Conservation (phyloP, 2,113 vertebrate species). For the Narcine bancroftii region DNA sequence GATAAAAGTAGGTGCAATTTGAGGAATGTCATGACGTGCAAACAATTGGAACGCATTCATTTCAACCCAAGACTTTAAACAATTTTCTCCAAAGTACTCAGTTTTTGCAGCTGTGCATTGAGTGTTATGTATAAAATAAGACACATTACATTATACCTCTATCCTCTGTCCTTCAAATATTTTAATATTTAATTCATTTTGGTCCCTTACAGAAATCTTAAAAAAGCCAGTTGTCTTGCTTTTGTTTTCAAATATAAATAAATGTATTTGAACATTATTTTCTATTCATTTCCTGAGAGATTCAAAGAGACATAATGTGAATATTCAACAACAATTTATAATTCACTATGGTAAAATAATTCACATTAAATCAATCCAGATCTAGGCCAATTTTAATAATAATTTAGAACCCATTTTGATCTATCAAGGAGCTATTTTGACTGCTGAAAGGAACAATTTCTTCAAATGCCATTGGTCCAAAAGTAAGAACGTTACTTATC, state of each 20-base stretch:
- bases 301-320: neutral
- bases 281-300: neutral
- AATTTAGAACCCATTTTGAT: slow-evolving; percentile 77
- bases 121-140: neutral
- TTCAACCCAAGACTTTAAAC: neutral
- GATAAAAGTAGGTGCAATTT: too few relatives aligned
- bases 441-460: slow-evolving; percentile 73
- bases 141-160: neutral
- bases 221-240: neutral
- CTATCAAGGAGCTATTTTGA: slow-evolving; percentile 76
- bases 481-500: slow-evolving; percentile 62
- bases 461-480: slow-evolving; percentile 72
- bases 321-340: neutral
- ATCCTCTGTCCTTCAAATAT: neutral
- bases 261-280: slow-evolving; percentile 13
- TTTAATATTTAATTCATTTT: neutral
- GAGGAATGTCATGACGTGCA: too few relatives aligned
- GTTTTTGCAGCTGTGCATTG: neutral
- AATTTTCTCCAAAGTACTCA: neutral
- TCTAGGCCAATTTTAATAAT: slow-evolving; percentile 68
- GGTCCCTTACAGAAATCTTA: neutral
- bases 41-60: too few relatives aligned
- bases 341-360: slow-evolving; percentile 18
- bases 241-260: neutral
- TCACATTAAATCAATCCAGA: slow-evolving; percentile 59